Conservation (phyloP, 2,113 vertebrate species). For the Pelecanus crispus region DNA sequence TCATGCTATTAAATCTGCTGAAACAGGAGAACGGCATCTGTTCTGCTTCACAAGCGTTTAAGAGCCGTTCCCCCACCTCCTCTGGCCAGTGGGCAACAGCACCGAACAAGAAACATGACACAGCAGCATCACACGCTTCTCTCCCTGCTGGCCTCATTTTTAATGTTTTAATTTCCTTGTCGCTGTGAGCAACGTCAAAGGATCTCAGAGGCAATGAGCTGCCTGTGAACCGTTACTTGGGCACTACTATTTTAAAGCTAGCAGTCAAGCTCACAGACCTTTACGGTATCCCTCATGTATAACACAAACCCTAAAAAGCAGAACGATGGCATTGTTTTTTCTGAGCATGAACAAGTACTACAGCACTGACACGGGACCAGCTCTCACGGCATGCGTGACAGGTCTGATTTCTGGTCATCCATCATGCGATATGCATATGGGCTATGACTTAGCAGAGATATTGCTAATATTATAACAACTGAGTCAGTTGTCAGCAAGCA, state of each 20-base stretch:
- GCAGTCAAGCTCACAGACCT: not conserved
- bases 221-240: not conserved
- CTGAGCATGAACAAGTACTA: not conserved
- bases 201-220: not conserved
- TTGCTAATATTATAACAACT: not conserved
- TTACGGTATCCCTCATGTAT: not conserved
- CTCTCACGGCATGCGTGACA: accelerated
- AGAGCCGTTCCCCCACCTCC: not conserved
- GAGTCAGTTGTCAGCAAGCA: not conserved
- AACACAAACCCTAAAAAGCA: not conserved
- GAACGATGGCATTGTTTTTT: not conserved
- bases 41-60: not conserved
- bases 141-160: not conserved
- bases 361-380: not conserved
- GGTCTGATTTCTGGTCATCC: not conserved
- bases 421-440: accelerated
- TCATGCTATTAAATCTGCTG: not conserved
- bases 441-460: not conserved
- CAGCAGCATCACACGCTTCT: not conserved
- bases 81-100: not conserved
- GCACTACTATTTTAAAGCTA: not conserved
- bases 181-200: not conserved
- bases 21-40: not conserved
- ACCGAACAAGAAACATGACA: not conserved
- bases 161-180: not conserved